Evolutionary conservation across 2,797 vertebrate genomes (phyloP).

Genomic region (Phalloptychus januarius): DNA sequence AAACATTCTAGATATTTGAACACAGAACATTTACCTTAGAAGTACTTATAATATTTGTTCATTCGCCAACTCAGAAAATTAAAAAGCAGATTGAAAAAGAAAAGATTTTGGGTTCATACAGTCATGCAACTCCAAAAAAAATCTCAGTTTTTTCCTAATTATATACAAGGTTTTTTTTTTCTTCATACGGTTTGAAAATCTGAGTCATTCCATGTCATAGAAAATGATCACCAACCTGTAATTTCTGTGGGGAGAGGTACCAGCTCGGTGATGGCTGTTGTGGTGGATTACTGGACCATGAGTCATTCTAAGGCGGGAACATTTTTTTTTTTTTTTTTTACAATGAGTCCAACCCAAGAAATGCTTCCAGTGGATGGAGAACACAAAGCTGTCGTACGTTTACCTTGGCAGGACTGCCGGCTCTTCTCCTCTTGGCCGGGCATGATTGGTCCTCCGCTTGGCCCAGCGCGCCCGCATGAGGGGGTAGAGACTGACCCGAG

Average conservation of each 20-base stretch:
- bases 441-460: constrained; percentile 95
- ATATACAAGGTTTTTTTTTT: not conserved
- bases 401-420: constrained; percentile 96
- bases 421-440: constrained; percentile 98
- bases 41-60: not conserved
- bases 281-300: constrained; percentile 91
- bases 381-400: not conserved
- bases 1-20: not conserved
- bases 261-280: constrained; percentile 92
- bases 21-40: not conserved
- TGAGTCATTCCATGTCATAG: too few relatives aligned
- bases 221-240: constrained; percentile 84
- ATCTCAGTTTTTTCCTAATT: not conserved
- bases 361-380: not conserved
- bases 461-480: constrained; percentile 85
- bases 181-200: not conserved
- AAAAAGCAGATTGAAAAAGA: not conserved
- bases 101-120: not conserved
- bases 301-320: constrained; percentile 82
- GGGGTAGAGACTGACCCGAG: constrained; percentile 74
- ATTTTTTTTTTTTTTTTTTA: not conserved
- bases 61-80: not conserved
- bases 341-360: not conserved
- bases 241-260: constrained; percentile 96
- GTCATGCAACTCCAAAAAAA: not conserved